Evolutionary conservation across 1,140 invertebrate genomes (phyloP), one percentile per base, ranked within the genome.

Genomic region (Eubasilissa regina): DNA sequence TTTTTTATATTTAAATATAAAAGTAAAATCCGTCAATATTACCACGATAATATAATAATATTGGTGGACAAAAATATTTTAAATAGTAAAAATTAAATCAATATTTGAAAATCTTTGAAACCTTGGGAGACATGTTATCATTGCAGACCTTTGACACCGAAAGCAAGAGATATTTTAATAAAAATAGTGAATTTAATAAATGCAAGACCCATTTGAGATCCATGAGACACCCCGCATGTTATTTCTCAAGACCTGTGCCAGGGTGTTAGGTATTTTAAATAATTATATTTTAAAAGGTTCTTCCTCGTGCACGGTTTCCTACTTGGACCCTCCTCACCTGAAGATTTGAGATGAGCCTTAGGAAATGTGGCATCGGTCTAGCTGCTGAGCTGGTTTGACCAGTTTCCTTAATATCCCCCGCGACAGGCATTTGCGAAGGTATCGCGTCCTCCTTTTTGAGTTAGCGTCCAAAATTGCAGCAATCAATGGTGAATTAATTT

Each of bases 391-490:
- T 83, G 43, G 76, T 12, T 15, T 75, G 74, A 7, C 53, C 51
- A 35, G 55, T 55, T 35, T 77, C 70, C 15, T 62, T 45, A 51
- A 78, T 72, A 60, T 83, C 82, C 44, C 80, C 79, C 13, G 82
- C 79, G 17, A 83, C 74, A 4, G 82, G 77, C 82, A 83, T 83
- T 81, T 83, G 82, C 9, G 82, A 72, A 53, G 82, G 82, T 15
- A 83, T 75, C 4, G 77, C 75, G 17, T 81, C 80, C 11, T 83
- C 82, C 82, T 83, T 75, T n/a, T 47, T 74, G 19, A 11, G 70
- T 15, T 15, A 74, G 53, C 70, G 70, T 74, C 70, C 70, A 74
- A 19, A 51, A 21, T 70, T 15, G 15, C 43, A 66, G 55, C 55
- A 15, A 21, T 58, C 11, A 58, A 58, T 58, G 25, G 25, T 35